Conservation (phyloP, 2,797 vertebrate species). For the Pipistrellus nathusii region DNA sequence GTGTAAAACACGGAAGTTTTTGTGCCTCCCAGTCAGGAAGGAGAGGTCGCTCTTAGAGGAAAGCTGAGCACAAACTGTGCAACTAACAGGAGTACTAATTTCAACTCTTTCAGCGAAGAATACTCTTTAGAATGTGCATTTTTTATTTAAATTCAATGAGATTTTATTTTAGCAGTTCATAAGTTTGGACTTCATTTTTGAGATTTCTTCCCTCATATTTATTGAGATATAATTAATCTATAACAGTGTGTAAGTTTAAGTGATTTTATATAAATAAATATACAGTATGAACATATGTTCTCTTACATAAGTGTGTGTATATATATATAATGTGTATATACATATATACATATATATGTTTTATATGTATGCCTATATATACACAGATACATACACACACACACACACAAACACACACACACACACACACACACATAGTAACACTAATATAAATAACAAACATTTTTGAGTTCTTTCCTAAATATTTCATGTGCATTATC, state of each 20-base stretch:
- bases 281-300: neutral
- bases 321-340: too few species aligned
- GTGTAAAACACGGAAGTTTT: neutral
- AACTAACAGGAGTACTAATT: conserved; percentile 36
- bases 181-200: neutral
- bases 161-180: neutral
- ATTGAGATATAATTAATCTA: neutral
- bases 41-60: neutral
- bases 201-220: conserved; percentile 5
- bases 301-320: neutral
- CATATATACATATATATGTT: too few species aligned
- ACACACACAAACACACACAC: too few species aligned
- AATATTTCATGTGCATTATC: neutral
- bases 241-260: neutral
- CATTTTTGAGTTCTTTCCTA: neutral
- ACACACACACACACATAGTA: neutral
- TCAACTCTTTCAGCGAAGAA: conserved; percentile 26
- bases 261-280: neutral
- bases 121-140: neutral
- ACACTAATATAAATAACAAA: neutral
- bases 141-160: conserved; percentile 49
- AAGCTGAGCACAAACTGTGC: conserved; percentile 24
- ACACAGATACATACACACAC: too few species aligned
- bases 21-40: neutral
- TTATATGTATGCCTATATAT: too few species aligned